Conservation (phyloP, 92 coral and sea anemone genomes). For the Actinostola sp. region DNA sequence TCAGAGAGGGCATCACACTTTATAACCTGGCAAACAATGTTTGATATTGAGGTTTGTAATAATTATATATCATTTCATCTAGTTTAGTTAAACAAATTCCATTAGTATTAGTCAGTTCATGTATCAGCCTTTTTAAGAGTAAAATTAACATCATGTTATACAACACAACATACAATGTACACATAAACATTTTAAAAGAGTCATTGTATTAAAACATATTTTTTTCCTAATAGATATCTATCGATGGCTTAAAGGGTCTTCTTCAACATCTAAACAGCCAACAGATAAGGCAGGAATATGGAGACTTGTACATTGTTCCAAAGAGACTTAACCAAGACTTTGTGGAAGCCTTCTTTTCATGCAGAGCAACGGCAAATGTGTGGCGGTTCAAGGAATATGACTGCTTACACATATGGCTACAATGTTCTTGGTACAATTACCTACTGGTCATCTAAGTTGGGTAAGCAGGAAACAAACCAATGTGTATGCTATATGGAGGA, state of each 20-base stretch:
- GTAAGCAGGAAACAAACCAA: conserved; percentile 50
- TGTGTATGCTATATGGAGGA: conserved; percentile 39
- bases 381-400: conserved; percentile 66
- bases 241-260: conserved; percentile 49
- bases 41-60: conserved; percentile 53
- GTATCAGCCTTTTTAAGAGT: too few relatives aligned
- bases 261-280: conserved; percentile 18
- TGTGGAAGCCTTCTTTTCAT: conserved; percentile 59
- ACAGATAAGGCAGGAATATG: not conserved
- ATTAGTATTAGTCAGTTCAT: too few relatives aligned
- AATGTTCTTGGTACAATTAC: conserved; percentile 43
- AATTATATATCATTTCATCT: too few relatives aligned
- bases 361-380: conserved; percentile 65
- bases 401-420: conserved; percentile 51
- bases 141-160: too few relatives aligned
- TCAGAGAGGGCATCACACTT: conserved; percentile 38
- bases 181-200: too few relatives aligned
- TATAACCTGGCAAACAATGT: conserved; percentile 68
- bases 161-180: too few relatives aligned
- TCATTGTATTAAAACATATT: not conserved
- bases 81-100: too few relatives aligned
- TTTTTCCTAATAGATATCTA: conserved; percentile 39
- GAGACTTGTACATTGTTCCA: conserved; percentile 40
- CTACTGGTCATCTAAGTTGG: conserved; percentile 35
- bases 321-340: conserved; percentile 59